Evolutionary conservation across 1,140 invertebrate species (phyloP), one percentile per base, ranked within the genome.

Genomic region (Drosophila kurseongensis): DNA sequence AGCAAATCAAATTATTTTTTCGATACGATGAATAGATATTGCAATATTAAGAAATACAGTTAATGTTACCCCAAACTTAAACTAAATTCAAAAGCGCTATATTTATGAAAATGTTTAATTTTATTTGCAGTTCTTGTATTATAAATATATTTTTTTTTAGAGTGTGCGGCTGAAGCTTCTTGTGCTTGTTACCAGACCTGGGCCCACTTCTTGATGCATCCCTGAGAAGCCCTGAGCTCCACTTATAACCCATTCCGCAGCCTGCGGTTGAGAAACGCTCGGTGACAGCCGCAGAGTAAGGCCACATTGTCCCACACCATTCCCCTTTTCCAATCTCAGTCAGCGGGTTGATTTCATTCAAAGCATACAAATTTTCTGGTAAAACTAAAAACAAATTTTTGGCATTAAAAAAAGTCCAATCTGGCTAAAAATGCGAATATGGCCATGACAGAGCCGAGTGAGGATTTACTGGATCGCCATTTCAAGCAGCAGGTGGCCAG

Each of bases 381-480:
- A 40, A 40, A 54, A 38, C 27, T 48, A 50, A 23, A n/a, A 60
- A 23, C 13, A 23, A 2, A 13, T 45, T 61, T 56, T 32, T 14
- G 32, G 10, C 16, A 41, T 47, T 6, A 5, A 32, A 35, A 41
- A 48, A 13, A 51, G 51, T 29, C 14, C 5, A 23, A 38, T 32
- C 44, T 50, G 36, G 18, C 18, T 10, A 41, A 55, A 51, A 35
- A 36, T 56, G 27, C 18, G 23, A 44, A 18, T 4, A 8, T 29
- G 12, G 16, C 8, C 32, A 78, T 78, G 68, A 4, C 35, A 4
- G 63, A 78, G 29, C 83, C 60, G 1, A 57, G 47, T 10, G 84
- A 80, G 29, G 7, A 45, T 1, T 35, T 45, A 32, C 32, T 88
- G 27, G 83, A 88, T 52, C 60, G 44, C 7, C 84, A 88, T 44